Evolutionary conservation across 2,888 invertebrate genomes (phyloP).

Genomic region (Zonitis immaculata): DNA sequence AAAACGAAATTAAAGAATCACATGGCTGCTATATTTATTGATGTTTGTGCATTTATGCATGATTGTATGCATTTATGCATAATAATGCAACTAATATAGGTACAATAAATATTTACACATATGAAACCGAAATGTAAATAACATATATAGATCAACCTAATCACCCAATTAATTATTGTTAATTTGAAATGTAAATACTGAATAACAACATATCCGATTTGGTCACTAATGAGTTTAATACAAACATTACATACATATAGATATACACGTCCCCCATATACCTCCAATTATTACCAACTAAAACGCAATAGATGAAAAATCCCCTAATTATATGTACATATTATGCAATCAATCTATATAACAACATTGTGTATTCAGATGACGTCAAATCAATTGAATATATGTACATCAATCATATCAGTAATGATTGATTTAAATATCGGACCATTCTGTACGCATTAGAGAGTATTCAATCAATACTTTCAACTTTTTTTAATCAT

Average conservation of each 20-base stretch:
- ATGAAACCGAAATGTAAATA: neutral
- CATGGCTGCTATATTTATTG: too few relatives aligned
- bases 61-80: too few relatives aligned
- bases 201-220: conserved; percentile 47
- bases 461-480: too few relatives aligned
- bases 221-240: conserved; percentile 46
- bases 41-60: too few relatives aligned
- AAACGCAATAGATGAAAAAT: conserved; percentile 34
- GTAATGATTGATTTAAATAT: too few relatives aligned
- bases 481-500: too few relatives aligned
- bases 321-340: conserved; percentile 41
- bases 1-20: neutral
- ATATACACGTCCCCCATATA: conserved; percentile 13
- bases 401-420: too few relatives aligned
- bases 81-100: conserved; percentile 31
- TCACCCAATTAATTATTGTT: conserved; percentile 48
- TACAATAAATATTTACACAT: conserved; percentile 27
- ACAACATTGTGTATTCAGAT: conserved; percentile 29
- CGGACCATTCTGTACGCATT: too few relatives aligned
- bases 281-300: conserved; percentile 33
- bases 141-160: conserved; percentile 47
- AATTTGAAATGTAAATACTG: conserved; percentile 47
- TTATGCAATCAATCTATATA: conserved; percentile 39
- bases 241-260: conserved; percentile 43
- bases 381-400: conserved; percentile 27